Evolutionary conservation across 2,888 invertebrate genomes (phyloP).

Genomic region (Andrena trimmerana): DNA sequence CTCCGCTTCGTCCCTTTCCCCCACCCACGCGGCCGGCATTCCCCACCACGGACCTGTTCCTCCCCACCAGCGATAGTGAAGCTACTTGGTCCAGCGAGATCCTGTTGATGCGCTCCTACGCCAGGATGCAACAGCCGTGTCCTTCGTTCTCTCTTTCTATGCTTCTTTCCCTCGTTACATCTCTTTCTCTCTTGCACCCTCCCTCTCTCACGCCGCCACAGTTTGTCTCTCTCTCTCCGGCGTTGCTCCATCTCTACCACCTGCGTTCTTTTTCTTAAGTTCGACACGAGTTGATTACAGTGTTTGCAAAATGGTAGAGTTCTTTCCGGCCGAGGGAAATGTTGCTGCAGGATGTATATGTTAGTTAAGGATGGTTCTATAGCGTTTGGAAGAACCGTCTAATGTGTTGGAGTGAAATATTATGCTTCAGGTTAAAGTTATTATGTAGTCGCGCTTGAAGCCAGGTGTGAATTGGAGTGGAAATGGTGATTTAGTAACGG

Average conservation of each 20-base stretch:
- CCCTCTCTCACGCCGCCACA: too few species aligned
- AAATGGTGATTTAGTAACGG: too few species aligned
- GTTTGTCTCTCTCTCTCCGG: too few species aligned
- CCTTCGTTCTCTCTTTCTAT: slow-evolving; percentile 36
- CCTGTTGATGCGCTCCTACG: slow-evolving; percentile 62
- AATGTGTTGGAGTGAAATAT: too few species aligned
- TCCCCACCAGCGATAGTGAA: slow-evolving; percentile 8
- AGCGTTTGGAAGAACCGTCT: too few species aligned
- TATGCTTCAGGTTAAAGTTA: too few species aligned
- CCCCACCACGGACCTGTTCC: slow-evolving; percentile 22
- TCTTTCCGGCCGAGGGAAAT: background rate
- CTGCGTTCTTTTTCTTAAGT: slow-evolving; percentile 21
- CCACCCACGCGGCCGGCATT: slow-evolving; percentile 12
- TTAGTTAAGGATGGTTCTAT: too few species aligned
- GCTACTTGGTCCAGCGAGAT: slow-evolving; percentile 53
- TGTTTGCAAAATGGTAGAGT: slow-evolving; percentile 30
- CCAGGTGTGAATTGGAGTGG: too few species aligned
- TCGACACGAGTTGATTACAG: slow-evolving; percentile 41
- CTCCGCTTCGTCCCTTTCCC: slow-evolving; percentile 48
- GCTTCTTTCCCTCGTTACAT: slow-evolving; percentile 8
- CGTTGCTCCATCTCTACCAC: background rate
- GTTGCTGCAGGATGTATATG: background rate
- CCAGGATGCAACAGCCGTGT: slow-evolving; percentile 66
- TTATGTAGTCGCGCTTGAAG: too few species aligned
- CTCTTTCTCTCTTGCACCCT: background rate